Evolutionary conservation across 1,140 invertebrate genomes (phyloP), one percentile per base, ranked within the genome.

Genomic region (Amphibalanus amphitrite): DNA sequence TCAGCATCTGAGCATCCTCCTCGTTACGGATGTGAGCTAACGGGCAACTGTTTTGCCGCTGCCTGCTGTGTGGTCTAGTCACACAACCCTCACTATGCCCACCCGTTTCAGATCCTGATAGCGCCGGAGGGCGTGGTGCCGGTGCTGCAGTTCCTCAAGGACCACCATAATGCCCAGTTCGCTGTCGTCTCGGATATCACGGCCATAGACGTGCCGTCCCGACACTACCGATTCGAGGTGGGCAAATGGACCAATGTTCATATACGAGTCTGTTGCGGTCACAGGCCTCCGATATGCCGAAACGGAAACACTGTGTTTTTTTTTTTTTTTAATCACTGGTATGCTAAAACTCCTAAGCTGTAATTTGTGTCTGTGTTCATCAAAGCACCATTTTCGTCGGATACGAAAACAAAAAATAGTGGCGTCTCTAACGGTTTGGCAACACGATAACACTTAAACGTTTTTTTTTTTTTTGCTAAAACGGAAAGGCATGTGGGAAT

Each of bases 81-180:
- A 13, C 6, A 69, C 1, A 23, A 8, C 23, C 29, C 29, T 13
- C 10, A 17, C 23, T 1, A 69, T 23, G 20, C 17, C 29, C 10
- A 20, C 29, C 1, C 1, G 10, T 82, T 94, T 69, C 97, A 99
- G 79, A 81, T 99, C 20, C 81, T 97, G 10, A 91, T 99, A 76
- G 86, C 88, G 69, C 94, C 97, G 0, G 92, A 96, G 70, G 97
- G 95, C 29, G 85, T 99, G 33, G 78, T 98, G n/a, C 95, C 95
- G 10, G 91, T 95, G 1, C 78, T 97, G 30, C 83, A 88, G 64
- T 97, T 97, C 79, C 83, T 97, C 23, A 97, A 94, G 82, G 89
- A 95, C 80, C 93, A 99, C 80, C 95, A 97, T 77, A 89, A 90
- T 79, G 88, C 90, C 4, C 96, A 99, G 80, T 99, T 96, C 80